Evolutionary conservation across 2,797 vertebrate species (phyloP).

Genomic region (Spondyliosoma cantharus): DNA sequence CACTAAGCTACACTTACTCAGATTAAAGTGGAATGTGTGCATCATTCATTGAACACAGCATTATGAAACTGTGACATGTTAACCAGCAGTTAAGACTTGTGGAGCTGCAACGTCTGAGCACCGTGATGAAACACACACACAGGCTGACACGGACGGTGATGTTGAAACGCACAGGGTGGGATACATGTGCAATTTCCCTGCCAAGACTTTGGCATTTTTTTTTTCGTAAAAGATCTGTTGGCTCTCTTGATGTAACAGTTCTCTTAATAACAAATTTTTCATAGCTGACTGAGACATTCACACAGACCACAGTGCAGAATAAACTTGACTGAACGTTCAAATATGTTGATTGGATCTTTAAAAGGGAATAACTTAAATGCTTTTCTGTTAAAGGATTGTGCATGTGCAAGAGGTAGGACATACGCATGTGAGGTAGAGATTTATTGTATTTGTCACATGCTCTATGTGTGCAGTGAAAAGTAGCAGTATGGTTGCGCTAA

Average conservation of each 20-base stretch:
- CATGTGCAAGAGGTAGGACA: background rate
- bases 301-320: background rate
- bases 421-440: too few relatives aligned
- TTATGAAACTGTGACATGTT: constrained; percentile 44
- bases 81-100: constrained; percentile 50
- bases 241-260: background rate
- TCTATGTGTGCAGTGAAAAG: background rate
- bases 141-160: constrained; percentile 25
- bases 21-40: constrained; percentile 17
- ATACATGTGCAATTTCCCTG: constrained; percentile 48
- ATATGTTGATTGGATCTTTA: background rate
- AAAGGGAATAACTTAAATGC: background rate
- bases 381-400: background rate
- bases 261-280: background rate
- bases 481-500: background rate
- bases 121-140: constrained; percentile 48
- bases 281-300: background rate
- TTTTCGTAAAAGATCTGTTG: constrained; percentile 14
- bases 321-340: background rate
- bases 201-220: constrained; percentile 1
- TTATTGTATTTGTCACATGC: background rate
- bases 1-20: background rate
- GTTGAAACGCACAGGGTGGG: constrained; percentile 48
- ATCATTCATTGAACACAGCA: background rate
- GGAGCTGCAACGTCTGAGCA: constrained; percentile 40